Base-by-base conservation (phyloP, 1,140 invertebrate genomes). In the Zaprionus ornatus region DNA sequence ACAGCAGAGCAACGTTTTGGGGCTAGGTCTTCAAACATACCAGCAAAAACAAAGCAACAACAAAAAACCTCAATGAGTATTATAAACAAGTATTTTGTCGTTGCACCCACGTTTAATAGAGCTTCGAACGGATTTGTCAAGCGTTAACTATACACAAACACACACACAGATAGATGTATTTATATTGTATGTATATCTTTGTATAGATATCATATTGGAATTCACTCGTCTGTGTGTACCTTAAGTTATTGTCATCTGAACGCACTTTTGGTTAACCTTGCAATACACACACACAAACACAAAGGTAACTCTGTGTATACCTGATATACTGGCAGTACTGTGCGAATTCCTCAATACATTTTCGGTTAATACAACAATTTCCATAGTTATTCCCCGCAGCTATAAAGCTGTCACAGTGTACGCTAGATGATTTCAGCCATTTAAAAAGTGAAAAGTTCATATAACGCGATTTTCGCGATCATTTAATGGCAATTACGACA, bases 401-500 rank as follows among this genome's bases (percentile, higher is more conserved):
- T 35, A 45, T 45, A 56, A 35, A 37, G 29, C 17, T 23, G 45
- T 23, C 25, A 21, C 65, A 27, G 25, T 21, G 45, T 65, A 29
- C 17, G 45, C 23, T 37, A 4, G n/a, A 57, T 59, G 23, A 40
- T 42, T 74, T 54, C 52, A 70, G 32, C 59, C 54, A 70, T 57
- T 63, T 68, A 56, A 64, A 70, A 70, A 69, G 42, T 57, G 60
- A 75, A 75, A 75, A 71, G 60, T 60, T 62, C 52, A 19, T 50
- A 37, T 65, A 60, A 32, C 35, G 5, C 37, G 48, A 68, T 45
- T 61, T 73, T 57, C 32, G 23, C 67, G n/a, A 64, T 71, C 59
- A 59, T 70, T 75, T 63, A 63, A 70, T 71, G 52, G 25, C 59
- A 75, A 75, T 64, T 75, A 64, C 52, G 37, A 37, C 48, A 74